These are phyloP conservation scores for Drosophila nr. medialis DNA, from an alignment of 2,888 invertebrate species.

Conservation along the genomic window DNA sequence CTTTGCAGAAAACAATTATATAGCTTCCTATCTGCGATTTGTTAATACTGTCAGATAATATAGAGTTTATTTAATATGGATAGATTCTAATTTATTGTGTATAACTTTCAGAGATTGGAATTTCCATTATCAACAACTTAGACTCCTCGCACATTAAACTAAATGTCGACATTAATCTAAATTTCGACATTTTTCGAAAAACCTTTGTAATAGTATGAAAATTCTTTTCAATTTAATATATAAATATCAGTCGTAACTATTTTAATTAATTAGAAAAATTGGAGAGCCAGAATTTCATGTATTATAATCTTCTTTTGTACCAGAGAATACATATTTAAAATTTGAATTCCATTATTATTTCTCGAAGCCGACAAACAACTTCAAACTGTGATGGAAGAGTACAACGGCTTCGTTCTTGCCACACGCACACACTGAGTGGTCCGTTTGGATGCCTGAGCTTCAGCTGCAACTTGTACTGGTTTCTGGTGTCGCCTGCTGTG, in stretches of 20 bases:
- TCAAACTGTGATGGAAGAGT: constrained; percentile 28
- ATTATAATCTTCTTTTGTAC: not conserved
- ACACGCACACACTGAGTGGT: not conserved
- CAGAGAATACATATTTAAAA: not conserved
- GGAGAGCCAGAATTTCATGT: too few species aligned
- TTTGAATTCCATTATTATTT: not conserved
- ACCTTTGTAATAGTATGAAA: not conserved
- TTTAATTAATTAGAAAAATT: not conserved
- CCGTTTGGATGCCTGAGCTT: constrained; percentile 22
- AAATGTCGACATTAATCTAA: not conserved
- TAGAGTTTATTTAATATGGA: not conserved
- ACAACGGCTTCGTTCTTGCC: constrained; percentile 43
- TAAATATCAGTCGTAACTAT: not conserved
- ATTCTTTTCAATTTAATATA: not conserved
- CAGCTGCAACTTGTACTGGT: constrained; percentile 43
- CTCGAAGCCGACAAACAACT: not conserved
- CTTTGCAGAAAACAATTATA: not conserved
- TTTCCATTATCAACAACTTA: not conserved
- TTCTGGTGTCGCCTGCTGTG: constrained; percentile 64
- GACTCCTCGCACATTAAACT: not conserved
- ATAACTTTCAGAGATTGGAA: not conserved
- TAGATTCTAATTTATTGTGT: not conserved
- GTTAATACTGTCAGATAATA: not conserved
- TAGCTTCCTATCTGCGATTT: not conserved
- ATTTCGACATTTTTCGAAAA: not conserved